Conservation (phyloP, 2,797 vertebrate genomes). For the Sebastolobus alascanus region DNA sequence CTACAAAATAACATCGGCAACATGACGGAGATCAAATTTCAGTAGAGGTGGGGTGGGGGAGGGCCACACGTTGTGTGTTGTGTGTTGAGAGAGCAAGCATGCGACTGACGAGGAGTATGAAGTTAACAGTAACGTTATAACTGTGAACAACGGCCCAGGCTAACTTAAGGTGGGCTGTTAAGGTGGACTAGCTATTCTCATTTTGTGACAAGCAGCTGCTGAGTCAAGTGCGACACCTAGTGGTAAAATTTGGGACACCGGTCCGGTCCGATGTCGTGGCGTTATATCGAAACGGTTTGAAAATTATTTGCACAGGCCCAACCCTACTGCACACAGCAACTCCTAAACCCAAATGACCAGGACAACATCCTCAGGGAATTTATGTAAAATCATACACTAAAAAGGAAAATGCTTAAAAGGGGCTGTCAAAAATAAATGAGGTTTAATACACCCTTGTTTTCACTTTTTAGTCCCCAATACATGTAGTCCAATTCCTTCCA, state of each 20-base stretch:
- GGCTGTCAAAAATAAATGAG: constrained; percentile 40
- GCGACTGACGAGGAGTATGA: no score
- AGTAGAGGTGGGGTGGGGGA: no score
- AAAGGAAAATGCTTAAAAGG: constrained; percentile 6
- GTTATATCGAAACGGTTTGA: not conserved
- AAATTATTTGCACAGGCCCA: not conserved
- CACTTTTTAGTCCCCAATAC: constrained; percentile 4
- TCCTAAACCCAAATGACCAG: constrained; percentile 11
- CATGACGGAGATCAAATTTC: no score
- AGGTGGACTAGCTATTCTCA: no score
- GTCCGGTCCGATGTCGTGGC: not conserved
- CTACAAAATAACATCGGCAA: rapidly evolving
- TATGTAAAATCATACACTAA: constrained; percentile 21
- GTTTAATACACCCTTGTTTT: constrained; percentile 31
- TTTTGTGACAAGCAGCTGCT: no score
- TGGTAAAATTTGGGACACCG: no score
- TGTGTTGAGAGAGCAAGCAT: no score
- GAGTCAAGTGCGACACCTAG: no score
- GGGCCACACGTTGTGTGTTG: no score
- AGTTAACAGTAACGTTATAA: no score
- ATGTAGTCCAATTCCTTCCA: constrained; percentile 21
- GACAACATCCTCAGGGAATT: not conserved
- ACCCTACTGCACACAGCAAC: not conserved
- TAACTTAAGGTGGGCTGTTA: no score
- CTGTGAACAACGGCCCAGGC: no score